Base-by-base conservation (phyloP, 2,888 invertebrate species). In the Mythimna ferrago region DNA sequence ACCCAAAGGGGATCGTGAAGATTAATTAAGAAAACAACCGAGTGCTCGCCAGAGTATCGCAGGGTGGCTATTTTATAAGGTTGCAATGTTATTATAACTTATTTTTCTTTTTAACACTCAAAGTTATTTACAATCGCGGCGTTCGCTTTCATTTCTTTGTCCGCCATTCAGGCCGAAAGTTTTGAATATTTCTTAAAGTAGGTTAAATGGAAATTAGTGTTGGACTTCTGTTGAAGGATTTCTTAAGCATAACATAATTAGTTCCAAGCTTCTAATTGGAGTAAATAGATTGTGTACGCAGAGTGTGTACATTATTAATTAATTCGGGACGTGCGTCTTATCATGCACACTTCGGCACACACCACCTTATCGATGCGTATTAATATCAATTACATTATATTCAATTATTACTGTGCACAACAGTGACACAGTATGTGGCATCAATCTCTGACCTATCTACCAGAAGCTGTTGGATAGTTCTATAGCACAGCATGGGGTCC, bases 11-110 rank as follows among this genome's bases (percentile, higher is more conserved):
- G 58, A 74, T 71, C 57, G 65, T 69, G 81, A 71, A 84, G 72
- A 71, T 70, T 82, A 84, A 82, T 82, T 81, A 82, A 84, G 78
- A 78, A 74, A 84, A 84, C 74, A 83, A 74, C 74, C 68, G 68
- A 81, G 78, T 66, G 60, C 84, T 81, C 61, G 71, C 71, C 19
- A 54, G 68, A 64, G 72, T 74, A 78, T 77, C 73, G 62, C 78
- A 57, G 66, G 76, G 54, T 58, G 58, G 72, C 57, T 70, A 74
- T 83, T 83, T 83, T 72, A 65, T 63, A 83, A 71, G 66, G 69
- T 77, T 82, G 82, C 84, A 80, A 73, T 77, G 68, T 82, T 83
- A 80, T 80, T 71, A 77, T 73, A 73, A 70, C 77, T 82, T 81
- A 81, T 80, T 76, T 83, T 80, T 83, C 62, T 70, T 77, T 76